Evolutionary conservation across 2,888 invertebrate species (phyloP), one percentile per base, ranked within the genome.

Genomic region (Nomada fucata): DNA sequence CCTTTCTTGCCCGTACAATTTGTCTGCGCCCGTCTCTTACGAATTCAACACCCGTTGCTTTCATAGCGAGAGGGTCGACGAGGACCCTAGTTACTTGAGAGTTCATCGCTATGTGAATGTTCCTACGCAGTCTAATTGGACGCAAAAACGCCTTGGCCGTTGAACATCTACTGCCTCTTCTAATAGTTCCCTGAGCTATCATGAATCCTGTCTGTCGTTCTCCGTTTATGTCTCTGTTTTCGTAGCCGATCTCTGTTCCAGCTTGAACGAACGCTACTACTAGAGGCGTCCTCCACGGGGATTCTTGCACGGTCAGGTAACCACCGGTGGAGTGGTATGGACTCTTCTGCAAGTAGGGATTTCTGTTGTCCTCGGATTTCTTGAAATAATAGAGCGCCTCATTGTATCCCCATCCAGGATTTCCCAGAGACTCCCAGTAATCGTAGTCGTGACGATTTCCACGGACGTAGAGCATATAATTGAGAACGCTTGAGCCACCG

Each of bases 401-500:
- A 2, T 96, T 95, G 94, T 97, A 98, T 0, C 96, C 96, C 98
- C 98, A 99, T 9, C 98, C 98, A 0, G 96, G 95, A 90, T 98
- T 98, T 0, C 98, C 98, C 84, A 97, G 93, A 0, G 95, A 94
- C 89, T 97, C 97, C 98, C 99, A 99, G 63, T 96, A 95, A 91
- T 98, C 97, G 93, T 97, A 99, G 92, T 99, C 99, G 88, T 96
- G 95, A 75, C 95, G 95, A 84, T 95, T 97, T 13, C 98, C 98
- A 83, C 98, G 94, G 0, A 98, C 97, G 92, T 98, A 98, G 3
- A 98, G 95, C 98, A 98, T 98, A 92, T 97, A 97, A 92, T 98
- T 98, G 0, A 98, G 94, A 0, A 97, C 97, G 87, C 97, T 97
- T 0, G 97, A 97, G 0, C 98, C 98, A 2, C 98, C 98, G 0